phyloP scores from a whole-genome alignment of 1,140 invertebrate genomes.

The Pogonomyrmex barbatus region DNA sequence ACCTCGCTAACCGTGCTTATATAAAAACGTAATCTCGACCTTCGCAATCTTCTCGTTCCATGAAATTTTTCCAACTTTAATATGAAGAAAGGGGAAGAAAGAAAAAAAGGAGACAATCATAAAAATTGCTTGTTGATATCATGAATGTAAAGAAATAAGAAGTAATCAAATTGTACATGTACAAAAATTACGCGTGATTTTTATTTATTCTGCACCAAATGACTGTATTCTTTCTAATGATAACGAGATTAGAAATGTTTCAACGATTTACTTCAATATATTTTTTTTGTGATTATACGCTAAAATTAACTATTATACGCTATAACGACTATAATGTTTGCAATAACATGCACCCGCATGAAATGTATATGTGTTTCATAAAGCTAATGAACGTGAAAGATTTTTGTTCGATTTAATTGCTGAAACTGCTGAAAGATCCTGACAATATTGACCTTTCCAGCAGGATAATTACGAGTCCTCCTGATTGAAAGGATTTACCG shows the following conservation, averaged over 20 bases:
- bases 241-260: not conserved
- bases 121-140: conserved; percentile 25
- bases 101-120: not conserved
- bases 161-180: not conserved
- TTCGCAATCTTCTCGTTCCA: conserved; percentile 43
- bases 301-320: not conserved
- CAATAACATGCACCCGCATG: not conserved
- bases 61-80: not conserved
- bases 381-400: conserved; percentile 11
- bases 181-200: not conserved
- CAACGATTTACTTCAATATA: not conserved
- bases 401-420: conserved; percentile 21
- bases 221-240: not conserved
- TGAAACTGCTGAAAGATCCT: not conserved
- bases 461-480: conserved; percentile 27
- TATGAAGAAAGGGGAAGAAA: not conserved
- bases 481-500: conserved; percentile 52
- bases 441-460: conserved; percentile 34
- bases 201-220: not conserved
- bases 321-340: not conserved
- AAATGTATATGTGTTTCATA: not conserved
- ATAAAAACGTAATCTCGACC: conserved; percentile 65
- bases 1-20: conserved; percentile 45
- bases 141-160: not conserved
- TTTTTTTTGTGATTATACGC: not conserved